A percentile compares a stretch with the other conserved stretches of the same genome.
These are phyloP conservation scores for Sitta europaea DNA, from an alignment of 2,113 vertebrate species.

Conservation along the genomic window DNA sequence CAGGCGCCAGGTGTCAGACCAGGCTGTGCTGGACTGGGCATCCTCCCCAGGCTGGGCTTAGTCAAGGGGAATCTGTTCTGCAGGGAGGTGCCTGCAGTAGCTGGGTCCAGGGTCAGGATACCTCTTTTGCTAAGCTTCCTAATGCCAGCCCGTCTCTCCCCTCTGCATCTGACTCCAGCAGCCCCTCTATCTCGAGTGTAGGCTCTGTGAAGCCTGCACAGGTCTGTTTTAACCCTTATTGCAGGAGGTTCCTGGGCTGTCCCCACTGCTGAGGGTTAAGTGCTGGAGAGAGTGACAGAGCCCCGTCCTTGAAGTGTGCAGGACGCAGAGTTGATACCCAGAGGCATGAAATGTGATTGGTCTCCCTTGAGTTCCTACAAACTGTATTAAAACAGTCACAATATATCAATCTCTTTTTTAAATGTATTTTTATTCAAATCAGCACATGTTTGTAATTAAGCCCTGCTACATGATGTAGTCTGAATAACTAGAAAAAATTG, in stretches of 20 bases:
- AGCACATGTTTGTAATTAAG: slow-evolving; percentile 5
- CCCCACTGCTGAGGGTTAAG: not conserved
- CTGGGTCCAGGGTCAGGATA: rapidly evolving
- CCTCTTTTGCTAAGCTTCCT: not conserved
- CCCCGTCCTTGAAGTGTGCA: not conserved
- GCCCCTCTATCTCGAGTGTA: rapidly evolving
- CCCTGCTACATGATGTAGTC: not conserved
- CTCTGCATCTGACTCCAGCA: not conserved
- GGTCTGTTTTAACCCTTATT: not conserved
- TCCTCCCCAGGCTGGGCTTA: not conserved
- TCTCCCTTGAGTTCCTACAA: not conserved
- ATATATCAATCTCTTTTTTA: not conserved
- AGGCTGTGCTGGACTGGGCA: not conserved
- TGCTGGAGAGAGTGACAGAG: not conserved
- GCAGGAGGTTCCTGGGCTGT: not conserved
- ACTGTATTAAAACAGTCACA: not conserved
- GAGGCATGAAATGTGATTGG: not conserved
- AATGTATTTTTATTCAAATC: not conserved
- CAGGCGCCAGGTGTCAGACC: not conserved
- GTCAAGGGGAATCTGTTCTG: rapidly evolving
- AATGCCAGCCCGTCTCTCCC: rapidly evolving
- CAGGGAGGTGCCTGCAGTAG: not conserved
- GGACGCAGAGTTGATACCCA: not conserved
- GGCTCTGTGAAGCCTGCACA: rapidly evolving
- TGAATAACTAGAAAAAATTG: not conserved